phyloP scores from a whole-genome alignment of 2,888 invertebrate species.

The Pinctada fucata region DNA sequence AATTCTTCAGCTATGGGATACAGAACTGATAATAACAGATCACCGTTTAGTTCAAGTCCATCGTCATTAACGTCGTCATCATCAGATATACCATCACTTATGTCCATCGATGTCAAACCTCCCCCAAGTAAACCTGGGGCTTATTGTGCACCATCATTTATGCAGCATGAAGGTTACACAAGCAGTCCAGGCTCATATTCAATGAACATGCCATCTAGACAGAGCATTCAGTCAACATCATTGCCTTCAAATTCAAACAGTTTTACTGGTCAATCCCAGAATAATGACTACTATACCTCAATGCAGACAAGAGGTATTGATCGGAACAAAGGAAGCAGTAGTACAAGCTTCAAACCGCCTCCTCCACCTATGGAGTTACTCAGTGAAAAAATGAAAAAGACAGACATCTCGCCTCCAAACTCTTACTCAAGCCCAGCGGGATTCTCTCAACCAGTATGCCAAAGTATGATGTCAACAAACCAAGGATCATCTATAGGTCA shows the following conservation, averaged over 20 bases:
- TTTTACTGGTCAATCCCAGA: too few relatives aligned
- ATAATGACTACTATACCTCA: too few relatives aligned
- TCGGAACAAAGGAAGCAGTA: not conserved
- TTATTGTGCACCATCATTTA: not conserved
- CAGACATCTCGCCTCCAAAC: constrained; percentile 31
- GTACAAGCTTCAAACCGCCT: constrained; percentile 18
- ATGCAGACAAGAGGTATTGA: too few relatives aligned
- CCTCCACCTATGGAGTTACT: constrained; percentile 31
- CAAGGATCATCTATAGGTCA: too few relatives aligned
- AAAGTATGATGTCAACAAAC: too few relatives aligned
- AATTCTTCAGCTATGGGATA: constrained; percentile 22
- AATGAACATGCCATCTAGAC: not conserved
- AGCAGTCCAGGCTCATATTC: too few relatives aligned
- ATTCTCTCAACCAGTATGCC: not conserved
- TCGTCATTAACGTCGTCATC: too few relatives aligned
- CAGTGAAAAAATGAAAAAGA: constrained; percentile 19
- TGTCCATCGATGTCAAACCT: not conserved
- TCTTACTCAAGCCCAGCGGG: not conserved
- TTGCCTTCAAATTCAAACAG: too few relatives aligned
- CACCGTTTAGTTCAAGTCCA: not conserved
- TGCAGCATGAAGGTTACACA: too few relatives aligned
- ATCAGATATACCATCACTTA: too few relatives aligned
- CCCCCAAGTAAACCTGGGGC: not conserved
- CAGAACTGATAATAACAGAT: constrained; percentile 22
- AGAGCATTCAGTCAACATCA: not conserved